Evolutionary conservation across 1,140 invertebrate genomes (phyloP), one percentile per base, ranked within the genome.

Genomic region (Drosophila grimshawi): DNA sequence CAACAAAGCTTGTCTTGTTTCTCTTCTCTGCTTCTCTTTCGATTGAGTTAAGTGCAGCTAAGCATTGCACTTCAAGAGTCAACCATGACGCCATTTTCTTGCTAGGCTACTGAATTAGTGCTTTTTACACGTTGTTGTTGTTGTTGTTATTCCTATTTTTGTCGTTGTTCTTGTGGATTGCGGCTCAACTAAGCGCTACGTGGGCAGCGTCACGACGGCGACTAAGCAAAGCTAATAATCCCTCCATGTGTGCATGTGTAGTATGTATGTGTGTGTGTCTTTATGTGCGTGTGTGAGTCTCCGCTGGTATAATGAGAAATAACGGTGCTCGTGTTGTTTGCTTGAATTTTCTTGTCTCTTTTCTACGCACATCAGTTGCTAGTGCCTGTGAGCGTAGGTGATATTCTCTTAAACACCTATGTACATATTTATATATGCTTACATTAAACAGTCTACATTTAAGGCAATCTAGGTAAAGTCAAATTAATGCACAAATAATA

Each of bases 11-110:
- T 27, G 3, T 5, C 11, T 27, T 37, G 10, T 7, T 1, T 35
- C 6, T 5, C 51, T 46, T 27, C 32, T 19, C 43, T 30, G 33
- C 45, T 52, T 52, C 59, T 59, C 53, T 52, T 52, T 35, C n/a
- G 51, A 19, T 19, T 11, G 45, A 56, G 56, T 65, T 76, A 71
- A 80, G 78, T 80, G 78, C 76, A 80, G 80, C 72, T 80, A 59
- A 80, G 78, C 78, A 60, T 55, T 67, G 66, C 78, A 80, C 78
- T 80, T 69, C n/a, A 76, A 80, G 52, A 35, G 72, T 71, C 60
- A 80, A 63, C 48, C 78, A 19, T 65, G 78, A 66, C 74, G 78
- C 78, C 64, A 52, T 63, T 66, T 49, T 70, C 67, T 63, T 59
- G 30, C 19, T 19, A 19, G 19, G 19, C 19, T 19, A 19, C 19